phyloP scores from a whole-genome alignment of 2,888 invertebrate genomes.

The Chaetoderma sp. region DNA sequence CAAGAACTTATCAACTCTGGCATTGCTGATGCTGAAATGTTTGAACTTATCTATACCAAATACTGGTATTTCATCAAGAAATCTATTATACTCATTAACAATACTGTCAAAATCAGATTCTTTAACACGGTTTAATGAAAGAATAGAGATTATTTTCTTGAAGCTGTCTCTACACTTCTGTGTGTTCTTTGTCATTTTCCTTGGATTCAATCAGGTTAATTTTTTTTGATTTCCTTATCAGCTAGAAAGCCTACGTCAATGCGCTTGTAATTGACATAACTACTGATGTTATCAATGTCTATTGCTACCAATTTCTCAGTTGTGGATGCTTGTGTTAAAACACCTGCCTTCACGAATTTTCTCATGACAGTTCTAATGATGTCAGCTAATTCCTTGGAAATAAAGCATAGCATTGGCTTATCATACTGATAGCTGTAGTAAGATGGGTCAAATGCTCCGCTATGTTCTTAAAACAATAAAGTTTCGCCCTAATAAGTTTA shows the following conservation, averaged over 20 bases:
- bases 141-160: conserved; percentile 16
- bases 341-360: conserved; percentile 1
- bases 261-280: background rate
- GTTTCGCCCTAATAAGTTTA: background rate
- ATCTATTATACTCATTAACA: background rate
- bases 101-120: background rate
- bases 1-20: conserved; percentile 9
- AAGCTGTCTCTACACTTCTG: background rate
- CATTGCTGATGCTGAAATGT: background rate
- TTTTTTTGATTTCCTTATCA: background rate
- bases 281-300: background rate
- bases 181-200: background rate
- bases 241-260: background rate
- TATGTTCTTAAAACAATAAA: background rate
- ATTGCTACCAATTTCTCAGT: background rate
- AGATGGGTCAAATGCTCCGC: background rate
- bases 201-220: background rate
- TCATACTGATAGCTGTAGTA: conserved; percentile 2
- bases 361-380: background rate
- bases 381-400: background rate
- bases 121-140: background rate
- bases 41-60: background rate
- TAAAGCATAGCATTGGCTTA: conserved; percentile 10
- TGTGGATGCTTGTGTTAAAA: background rate
- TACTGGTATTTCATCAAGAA: background rate